A percentile compares a stretch with the other conserved stretches of the same genome.
Evolutionary conservation across 1,140 invertebrate species (phyloP).

Genomic region (Marisa cornuarietis): DNA sequence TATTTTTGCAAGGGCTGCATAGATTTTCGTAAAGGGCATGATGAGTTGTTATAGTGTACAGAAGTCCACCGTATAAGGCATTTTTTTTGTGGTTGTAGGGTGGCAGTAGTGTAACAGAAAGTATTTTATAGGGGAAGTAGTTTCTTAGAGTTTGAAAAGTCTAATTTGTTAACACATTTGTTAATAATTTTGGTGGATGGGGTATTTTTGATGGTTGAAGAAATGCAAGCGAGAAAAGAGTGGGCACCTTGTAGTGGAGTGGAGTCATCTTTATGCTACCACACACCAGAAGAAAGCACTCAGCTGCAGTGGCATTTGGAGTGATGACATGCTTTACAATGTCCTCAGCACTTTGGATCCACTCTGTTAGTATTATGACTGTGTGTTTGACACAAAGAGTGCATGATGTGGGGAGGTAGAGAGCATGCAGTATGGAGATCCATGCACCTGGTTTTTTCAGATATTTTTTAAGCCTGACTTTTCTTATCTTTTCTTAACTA

Average conservation of each 20-base stretch:
- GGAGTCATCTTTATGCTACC: constrained; percentile 58
- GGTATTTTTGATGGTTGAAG: constrained; percentile 31
- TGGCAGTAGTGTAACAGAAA: not conserved
- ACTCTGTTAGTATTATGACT: constrained; percentile 42
- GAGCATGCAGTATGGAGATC: too few species aligned
- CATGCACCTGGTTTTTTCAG: too few species aligned
- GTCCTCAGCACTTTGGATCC: constrained; percentile 50
- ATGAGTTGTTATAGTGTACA: not conserved
- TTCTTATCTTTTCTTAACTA: too few species aligned
- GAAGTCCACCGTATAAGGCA: not conserved
- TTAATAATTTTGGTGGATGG: not conserved
- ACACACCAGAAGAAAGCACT: constrained; percentile 54
- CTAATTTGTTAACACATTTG: not conserved
- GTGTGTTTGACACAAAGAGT: constrained; percentile 9
- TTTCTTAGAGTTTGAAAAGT: not conserved
- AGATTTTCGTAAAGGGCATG: not conserved
- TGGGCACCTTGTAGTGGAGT: constrained; percentile 39
- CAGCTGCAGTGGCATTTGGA: constrained; percentile 28
- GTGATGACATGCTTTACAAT: constrained; percentile 45
- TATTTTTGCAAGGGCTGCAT: too few species aligned
- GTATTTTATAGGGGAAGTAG: not conserved
- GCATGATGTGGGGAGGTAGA: too few species aligned
- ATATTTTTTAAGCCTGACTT: too few species aligned
- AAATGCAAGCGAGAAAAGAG: constrained; percentile 40
- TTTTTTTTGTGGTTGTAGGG: not conserved